Evolutionary conservation across 2,888 invertebrate species (phyloP).

Genomic region (Troides aeacus): DNA sequence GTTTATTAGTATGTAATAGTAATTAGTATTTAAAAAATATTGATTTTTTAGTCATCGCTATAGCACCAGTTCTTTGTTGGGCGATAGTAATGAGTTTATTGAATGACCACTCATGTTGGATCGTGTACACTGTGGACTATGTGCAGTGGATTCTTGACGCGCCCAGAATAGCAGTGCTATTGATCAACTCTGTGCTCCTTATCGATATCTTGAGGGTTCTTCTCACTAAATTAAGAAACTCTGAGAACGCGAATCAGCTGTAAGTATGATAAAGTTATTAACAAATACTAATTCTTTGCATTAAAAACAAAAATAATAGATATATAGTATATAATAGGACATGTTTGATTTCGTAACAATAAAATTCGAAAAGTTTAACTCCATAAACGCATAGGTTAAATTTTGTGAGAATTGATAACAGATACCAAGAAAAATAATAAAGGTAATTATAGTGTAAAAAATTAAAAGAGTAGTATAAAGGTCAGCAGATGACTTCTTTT

Average conservation of each 20-base stretch:
- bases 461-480: not conserved
- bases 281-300: no score
- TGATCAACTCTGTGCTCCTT: slow-evolving; percentile 80
- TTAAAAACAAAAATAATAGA: no score
- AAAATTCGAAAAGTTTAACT: no score
- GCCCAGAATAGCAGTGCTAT: slow-evolving; percentile 78
- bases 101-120: slow-evolving; percentile 81
- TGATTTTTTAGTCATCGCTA: slow-evolving; percentile 56
- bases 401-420: no score
- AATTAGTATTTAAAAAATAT: not conserved
- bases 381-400: no score
- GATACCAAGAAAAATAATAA: no score
- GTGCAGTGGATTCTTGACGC: slow-evolving; percentile 83
- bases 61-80: slow-evolving; percentile 80
- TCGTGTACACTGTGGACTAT: slow-evolving; percentile 74
- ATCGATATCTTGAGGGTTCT: slow-evolving; percentile 83
- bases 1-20: no score
- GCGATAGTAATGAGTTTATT: slow-evolving; percentile 69
- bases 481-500: not conserved
- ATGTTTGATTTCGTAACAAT: no score
- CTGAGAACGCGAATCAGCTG: slow-evolving; percentile 74
- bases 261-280: slow-evolving; percentile 42
- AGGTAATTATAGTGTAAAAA: no score
- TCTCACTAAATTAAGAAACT: slow-evolving; percentile 80
- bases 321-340: no score